Conservation (phyloP, 2,113 vertebrate species). For the Mastomys natalensis region DNA sequence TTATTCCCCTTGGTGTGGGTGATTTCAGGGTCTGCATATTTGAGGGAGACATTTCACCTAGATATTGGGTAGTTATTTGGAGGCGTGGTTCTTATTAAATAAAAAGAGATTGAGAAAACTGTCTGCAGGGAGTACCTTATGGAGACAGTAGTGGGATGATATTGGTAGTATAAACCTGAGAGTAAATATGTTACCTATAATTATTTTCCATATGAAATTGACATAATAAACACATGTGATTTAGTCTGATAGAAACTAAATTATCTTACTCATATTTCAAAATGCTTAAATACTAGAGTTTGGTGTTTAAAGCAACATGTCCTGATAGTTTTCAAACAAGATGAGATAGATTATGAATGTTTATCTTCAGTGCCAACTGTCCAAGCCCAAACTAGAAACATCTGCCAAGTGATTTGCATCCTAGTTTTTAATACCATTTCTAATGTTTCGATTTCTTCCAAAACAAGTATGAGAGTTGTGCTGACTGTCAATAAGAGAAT, state of each 20-base stretch:
- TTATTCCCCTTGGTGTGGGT: background rate
- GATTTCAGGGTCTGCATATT: background rate
- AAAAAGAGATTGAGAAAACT: background rate
- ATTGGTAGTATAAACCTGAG: background rate
- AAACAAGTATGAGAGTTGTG: constrained; percentile 47
- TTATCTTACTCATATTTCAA: constrained; percentile 46
- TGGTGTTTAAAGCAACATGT: constrained; percentile 76
- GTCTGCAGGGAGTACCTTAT: background rate
- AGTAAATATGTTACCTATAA: background rate
- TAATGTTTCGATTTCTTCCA: constrained; percentile 49
- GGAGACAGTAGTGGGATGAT: background rate
- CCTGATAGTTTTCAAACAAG: constrained; percentile 72
- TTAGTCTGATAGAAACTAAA: constrained; percentile 49
- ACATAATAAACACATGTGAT: constrained; percentile 56
- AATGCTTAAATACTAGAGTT: constrained; percentile 70
- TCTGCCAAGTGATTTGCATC: constrained; percentile 71
- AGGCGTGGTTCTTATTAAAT: background rate
- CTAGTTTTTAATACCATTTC: constrained; percentile 61
- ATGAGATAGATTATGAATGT: constrained; percentile 71
- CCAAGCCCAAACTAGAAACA: constrained; percentile 72
- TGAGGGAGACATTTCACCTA: background rate
- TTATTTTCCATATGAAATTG: constrained; percentile 54
- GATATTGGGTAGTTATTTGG: background rate
- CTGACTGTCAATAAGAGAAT: constrained; percentile 64
- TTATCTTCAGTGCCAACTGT: constrained; percentile 72